Evolutionary conservation across 2,888 invertebrate genomes (phyloP).

Genomic region (Teinopalpus imperialis): DNA sequence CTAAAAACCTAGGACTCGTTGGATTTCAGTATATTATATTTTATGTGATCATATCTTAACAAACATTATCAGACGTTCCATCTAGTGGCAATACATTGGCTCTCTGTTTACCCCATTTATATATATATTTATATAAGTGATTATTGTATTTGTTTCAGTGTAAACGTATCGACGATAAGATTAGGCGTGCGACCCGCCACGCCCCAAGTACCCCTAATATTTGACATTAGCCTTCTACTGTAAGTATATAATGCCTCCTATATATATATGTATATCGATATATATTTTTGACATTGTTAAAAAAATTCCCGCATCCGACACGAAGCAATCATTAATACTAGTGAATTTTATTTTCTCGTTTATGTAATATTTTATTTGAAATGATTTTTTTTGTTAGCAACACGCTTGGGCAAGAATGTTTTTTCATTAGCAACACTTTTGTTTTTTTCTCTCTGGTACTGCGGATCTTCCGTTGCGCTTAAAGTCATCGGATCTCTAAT

Average conservation of each 20-base stretch:
- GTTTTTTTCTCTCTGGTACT: slow-evolving; percentile 17
- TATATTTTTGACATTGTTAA: slow-evolving; percentile 46
- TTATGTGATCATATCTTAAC: too few species aligned
- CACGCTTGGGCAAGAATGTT: slow-evolving; percentile 23
- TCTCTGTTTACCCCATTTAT: too few species aligned
- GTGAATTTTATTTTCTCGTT: slow-evolving; percentile 33
- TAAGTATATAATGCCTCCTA: slow-evolving; percentile 38
- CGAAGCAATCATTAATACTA: slow-evolving; percentile 15
- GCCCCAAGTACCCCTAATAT: slow-evolving; percentile 1
- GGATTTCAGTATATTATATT: too few species aligned
- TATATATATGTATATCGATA: slow-evolving; percentile 28
- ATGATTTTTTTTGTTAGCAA: background rate
- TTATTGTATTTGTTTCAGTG: too few species aligned
- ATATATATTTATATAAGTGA: too few species aligned
- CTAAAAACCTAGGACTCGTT: too few species aligned
- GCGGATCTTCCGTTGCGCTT: slow-evolving; percentile 7
- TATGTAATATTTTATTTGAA: slow-evolving; percentile 26
- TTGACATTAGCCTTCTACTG: slow-evolving; percentile 39
- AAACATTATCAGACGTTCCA: too few species aligned
- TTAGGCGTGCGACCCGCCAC: slow-evolving; percentile 35
- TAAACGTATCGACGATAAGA: slow-evolving; percentile 74
- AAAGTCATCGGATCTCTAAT: slow-evolving; percentile 15
- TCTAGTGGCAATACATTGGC: too few species aligned
- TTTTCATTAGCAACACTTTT: slow-evolving; percentile 29
- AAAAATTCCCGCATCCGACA: slow-evolving; percentile 30